These are phyloP conservation scores for Budorcas taxicolor DNA, from an alignment of 2,113 vertebrate genomes.

Conservation along the genomic window DNA sequence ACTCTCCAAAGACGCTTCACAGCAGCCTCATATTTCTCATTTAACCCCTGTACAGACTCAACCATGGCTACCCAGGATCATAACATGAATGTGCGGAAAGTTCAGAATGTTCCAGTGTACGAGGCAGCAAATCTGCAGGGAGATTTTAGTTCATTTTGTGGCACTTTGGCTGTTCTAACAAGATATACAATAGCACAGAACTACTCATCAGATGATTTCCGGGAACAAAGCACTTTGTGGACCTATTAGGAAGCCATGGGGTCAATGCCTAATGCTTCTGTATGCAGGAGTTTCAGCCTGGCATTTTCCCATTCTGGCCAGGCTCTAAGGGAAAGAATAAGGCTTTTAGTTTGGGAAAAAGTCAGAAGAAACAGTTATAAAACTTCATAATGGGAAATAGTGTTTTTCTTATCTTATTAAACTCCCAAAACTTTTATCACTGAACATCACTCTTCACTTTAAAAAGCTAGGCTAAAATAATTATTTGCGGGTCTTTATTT, in stretches of 20 bases:
- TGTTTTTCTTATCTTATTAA: slow-evolving; percentile 11
- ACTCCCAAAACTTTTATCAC: background rate
- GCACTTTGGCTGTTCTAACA: slow-evolving; percentile 59
- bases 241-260: slow-evolving; percentile 54
- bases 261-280: slow-evolving; percentile 58
- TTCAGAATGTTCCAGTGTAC: slow-evolving; percentile 38
- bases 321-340: slow-evolving; percentile 15
- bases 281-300: background rate
- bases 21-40: slow-evolving; percentile 33
- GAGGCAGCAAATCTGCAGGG: slow-evolving; percentile 55
- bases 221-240: slow-evolving; percentile 61
- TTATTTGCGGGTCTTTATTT: background rate
- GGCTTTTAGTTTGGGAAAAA: slow-evolving; percentile 49
- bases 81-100: slow-evolving; percentile 30
- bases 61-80: background rate
- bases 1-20: slow-evolving; percentile 19
- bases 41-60: slow-evolving; percentile 53
- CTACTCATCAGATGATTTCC: slow-evolving; percentile 57
- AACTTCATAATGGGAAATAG: slow-evolving; percentile 44
- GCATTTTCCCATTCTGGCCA: background rate
- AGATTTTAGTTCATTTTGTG: slow-evolving; percentile 61
- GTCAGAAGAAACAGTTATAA: background rate
- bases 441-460: slow-evolving; percentile 31
- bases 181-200: slow-evolving; percentile 61
- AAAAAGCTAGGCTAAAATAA: slow-evolving; percentile 46